These are phyloP conservation scores for Sphaerophoria rueppellii DNA, from an alignment of 2,888 invertebrate genomes.

Conservation along the genomic window DNA sequence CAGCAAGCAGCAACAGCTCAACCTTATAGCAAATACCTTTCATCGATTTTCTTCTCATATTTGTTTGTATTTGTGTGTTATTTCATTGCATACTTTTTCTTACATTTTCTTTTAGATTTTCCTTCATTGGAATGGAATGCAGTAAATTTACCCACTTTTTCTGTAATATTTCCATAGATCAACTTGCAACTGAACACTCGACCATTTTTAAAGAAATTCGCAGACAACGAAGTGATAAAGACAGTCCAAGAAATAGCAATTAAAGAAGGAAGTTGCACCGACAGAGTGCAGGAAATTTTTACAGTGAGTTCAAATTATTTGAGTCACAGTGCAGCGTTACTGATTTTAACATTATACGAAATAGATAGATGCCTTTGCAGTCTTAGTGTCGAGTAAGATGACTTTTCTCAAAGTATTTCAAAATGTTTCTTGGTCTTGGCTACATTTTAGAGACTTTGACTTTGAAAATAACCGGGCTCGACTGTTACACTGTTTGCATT, in stretches of 20 bases:
- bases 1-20: no score
- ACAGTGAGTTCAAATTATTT: not conserved
- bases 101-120: conserved; percentile 19
- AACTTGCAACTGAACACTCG: conserved; percentile 9
- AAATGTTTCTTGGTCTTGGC: no score
- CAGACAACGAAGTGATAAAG: conserved; percentile 27
- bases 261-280: not conserved
- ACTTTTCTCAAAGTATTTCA: no score
- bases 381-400: no score
- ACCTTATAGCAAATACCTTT: no score
- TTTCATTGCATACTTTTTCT: conserved; percentile 10
- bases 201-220: conserved; percentile 39
- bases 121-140: conserved; percentile 65
- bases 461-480: not conserved
- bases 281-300: not conserved
- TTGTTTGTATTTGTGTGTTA: conserved; percentile 27
- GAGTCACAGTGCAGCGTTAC: not conserved
- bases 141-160: conserved; percentile 68
- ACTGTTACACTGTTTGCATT: conserved; percentile 12
- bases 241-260: not conserved
- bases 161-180: conserved; percentile 43
- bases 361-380: no score
- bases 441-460: not conserved
- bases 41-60: not conserved
- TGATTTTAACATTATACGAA: not conserved